Evolutionary conservation across 2,888 invertebrate species (phyloP).

Genomic region (Galeopsomyia nigrocyanea): DNA sequence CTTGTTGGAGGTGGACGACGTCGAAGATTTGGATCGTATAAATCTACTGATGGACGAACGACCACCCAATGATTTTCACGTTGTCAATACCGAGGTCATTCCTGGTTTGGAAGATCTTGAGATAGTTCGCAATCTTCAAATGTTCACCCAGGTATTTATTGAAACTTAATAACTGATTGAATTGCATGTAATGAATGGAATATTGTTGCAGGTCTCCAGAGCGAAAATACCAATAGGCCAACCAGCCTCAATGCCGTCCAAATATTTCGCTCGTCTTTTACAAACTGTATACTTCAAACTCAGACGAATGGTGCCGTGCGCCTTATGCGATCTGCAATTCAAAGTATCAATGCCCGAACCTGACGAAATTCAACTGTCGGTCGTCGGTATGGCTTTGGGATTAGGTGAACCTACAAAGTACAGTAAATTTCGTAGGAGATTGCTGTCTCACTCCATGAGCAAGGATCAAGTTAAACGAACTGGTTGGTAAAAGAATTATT

Average conservation of each 20-base stretch:
- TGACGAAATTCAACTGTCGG: constrained; percentile 79
- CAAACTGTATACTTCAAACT: constrained; percentile 88
- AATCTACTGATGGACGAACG: constrained; percentile 80
- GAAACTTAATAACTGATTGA: constrained; percentile 66
- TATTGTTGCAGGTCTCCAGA: constrained; percentile 70
- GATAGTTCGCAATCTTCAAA: constrained; percentile 80
- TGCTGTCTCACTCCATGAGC: constrained; percentile 59
- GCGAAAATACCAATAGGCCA: constrained; percentile 73
- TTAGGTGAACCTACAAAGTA: constrained; percentile 75
- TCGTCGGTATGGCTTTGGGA: constrained; percentile 85
- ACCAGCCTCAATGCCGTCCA: constrained; percentile 70
- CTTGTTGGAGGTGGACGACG: constrained; percentile 86
- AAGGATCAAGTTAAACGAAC: constrained; percentile 60
- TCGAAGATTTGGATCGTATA: constrained; percentile 84
- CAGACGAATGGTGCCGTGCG: constrained; percentile 88
- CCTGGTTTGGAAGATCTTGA: constrained; percentile 80
- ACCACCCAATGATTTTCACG: constrained; percentile 82
- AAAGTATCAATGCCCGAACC: constrained; percentile 90
- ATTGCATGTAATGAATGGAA: neutral
- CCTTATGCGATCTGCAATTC: constrained; percentile 85
- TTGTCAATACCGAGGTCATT: constrained; percentile 83
- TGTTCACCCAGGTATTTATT: constrained; percentile 82
- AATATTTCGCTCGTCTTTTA: constrained; percentile 71
- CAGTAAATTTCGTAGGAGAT: constrained; percentile 69
- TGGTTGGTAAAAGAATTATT: constrained; percentile 51